Conservation (phyloP, 2,888 invertebrate genomes). For the Zhengitettix transpicula region DNA sequence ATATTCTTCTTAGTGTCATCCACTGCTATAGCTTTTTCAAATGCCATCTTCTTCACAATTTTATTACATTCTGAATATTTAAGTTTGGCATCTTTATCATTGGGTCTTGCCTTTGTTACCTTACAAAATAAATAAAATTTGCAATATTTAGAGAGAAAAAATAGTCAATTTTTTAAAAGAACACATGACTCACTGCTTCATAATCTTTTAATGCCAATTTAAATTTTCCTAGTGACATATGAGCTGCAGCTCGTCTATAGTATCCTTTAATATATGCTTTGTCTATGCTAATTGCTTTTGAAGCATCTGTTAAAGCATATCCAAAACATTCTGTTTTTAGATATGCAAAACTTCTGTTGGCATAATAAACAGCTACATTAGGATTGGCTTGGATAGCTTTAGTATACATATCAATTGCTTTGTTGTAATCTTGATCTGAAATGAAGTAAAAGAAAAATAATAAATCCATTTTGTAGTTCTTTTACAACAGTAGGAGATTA, state of each 20-base stretch:
- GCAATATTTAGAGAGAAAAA: conserved; percentile 4
- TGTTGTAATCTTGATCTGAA: conserved; percentile 77
- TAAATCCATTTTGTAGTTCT: background rate
- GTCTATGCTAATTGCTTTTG: conserved; percentile 79
- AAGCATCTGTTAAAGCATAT: conserved; percentile 81
- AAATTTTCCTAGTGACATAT: conserved; percentile 96
- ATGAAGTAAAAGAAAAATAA: conserved; percentile 14
- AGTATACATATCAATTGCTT: conserved; percentile 69
- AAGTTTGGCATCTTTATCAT: conserved; percentile 81
- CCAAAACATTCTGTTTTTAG: conserved; percentile 90
- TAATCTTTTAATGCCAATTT: conserved; percentile 92
- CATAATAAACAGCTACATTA: conserved; percentile 71
- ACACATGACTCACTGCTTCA: conserved; percentile 59
- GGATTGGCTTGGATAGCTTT: conserved; percentile 49
- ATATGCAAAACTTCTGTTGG: conserved; percentile 91
- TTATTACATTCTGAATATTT: conserved; percentile 92
- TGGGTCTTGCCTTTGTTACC: conserved; percentile 83
- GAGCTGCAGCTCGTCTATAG: conserved; percentile 88
- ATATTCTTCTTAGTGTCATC: conserved; percentile 77
- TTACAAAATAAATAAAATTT: conserved; percentile 23
- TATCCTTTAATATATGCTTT: conserved; percentile 87
- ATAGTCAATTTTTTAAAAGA: background rate
- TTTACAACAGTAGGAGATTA: background rate
- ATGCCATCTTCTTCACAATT: conserved; percentile 85
- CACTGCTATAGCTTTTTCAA: conserved; percentile 91